A percentile compares a stretch with the other conserved stretches of the same genome.
Conservation (phyloP, 2,113 vertebrate species). For the Ictidomys tridecemlineatus region DNA sequence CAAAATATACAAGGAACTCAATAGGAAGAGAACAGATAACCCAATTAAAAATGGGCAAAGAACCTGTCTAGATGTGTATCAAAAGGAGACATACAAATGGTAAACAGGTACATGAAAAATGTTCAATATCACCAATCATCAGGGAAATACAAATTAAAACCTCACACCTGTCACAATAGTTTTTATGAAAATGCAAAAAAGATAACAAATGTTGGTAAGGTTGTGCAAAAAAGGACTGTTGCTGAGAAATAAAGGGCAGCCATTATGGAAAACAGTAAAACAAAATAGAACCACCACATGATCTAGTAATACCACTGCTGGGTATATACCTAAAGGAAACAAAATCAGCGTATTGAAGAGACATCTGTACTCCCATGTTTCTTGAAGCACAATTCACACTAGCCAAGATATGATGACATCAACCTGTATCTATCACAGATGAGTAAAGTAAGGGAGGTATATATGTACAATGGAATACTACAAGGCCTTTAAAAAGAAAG, state of each 20-base stretch:
- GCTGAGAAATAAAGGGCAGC: neutral
- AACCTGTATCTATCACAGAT: neutral
- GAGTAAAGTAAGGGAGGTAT: neutral
- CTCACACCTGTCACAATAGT: neutral
- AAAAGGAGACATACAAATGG: neutral
- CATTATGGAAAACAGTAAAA: neutral
- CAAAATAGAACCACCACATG: neutral
- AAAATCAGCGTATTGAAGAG: neutral
- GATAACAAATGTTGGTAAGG: neutral
- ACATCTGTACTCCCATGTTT: neutral
- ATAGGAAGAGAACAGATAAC: neutral
- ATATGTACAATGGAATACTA: neutral
- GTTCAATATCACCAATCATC: neutral
- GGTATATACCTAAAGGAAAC: neutral
- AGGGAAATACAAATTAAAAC: neutral
- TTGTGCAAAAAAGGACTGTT: neutral
- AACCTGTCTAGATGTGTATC: neutral
- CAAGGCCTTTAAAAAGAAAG: neutral
- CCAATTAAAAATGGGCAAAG: neutral
- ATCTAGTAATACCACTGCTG: neutral
- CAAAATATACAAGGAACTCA: neutral
- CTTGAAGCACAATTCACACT: neutral
- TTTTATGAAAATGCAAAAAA: neutral
- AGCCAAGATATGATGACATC: neutral
- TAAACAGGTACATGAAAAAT: neutral